Base-by-base conservation (phyloP, 1,140 invertebrate species). In the Sogatella furcifera region DNA sequence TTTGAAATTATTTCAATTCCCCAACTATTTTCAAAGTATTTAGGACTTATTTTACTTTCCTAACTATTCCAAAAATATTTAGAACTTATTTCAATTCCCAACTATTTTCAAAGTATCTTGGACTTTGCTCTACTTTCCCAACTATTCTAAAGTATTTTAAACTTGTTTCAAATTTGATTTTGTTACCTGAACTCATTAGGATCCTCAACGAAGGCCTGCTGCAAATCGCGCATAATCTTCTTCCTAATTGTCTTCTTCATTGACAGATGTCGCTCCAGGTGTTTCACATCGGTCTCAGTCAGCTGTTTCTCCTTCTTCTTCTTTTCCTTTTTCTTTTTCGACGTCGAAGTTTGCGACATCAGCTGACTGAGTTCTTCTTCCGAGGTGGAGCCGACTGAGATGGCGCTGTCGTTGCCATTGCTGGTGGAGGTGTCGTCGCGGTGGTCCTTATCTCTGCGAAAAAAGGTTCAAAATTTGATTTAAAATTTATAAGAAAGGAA, bases 201-300 rank as follows among this genome's bases (percentile, higher is more conserved):
- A 68, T 86, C 83, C 67, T 85, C 85, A 62, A 87, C 82, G 69
- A 87, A 86, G 5, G 85, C 84, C 67, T 86, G 82, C 67, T 85
- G 83, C 49, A 90, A 75, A 68, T 90, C 87, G 6, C 88, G 77
- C 85, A 89, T 90, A 66, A 90, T 89, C 73, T 90, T 89, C 72
- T 89, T 90, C 44, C 87, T 73, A 59, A 90, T 89, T 6, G 87
- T 90, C 70, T 90, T 90, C 75, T 90, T 90, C 88, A 90, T 90
- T 63, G 87, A 89, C 57, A 90, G 75, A 70, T 90, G 87, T 61
- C 86, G 76, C 68, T 90, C 88, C 43, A 90, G 72, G 10, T 88
- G 87, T 69, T 88, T 86, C 17, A 87, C 82, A 68, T 88, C 84
- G 17, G 79, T 81, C 64, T 84, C 84, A 9, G 78, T 78, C 61